Conservation (phyloP, 1,140 invertebrate species). For the Microplitis mediator region DNA sequence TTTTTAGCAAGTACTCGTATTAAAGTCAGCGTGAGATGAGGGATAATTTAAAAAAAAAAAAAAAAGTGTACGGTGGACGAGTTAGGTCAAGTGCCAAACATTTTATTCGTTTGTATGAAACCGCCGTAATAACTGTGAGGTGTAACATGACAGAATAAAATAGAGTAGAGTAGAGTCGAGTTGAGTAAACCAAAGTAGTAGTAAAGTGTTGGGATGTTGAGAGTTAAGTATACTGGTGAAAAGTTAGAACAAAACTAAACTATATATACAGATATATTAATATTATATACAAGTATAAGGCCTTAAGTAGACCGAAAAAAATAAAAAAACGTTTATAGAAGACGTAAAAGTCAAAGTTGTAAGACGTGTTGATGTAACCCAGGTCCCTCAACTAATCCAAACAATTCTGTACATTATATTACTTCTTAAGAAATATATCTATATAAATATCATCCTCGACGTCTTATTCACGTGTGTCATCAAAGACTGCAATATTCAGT, state of each 20-base stretch:
- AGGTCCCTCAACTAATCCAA: no score
- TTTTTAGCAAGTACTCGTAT: no score
- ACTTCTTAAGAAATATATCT: conserved; percentile 41
- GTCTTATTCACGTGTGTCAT: conserved; percentile 44
- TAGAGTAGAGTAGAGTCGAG: background rate
- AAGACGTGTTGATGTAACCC: no score
- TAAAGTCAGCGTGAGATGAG: no score
- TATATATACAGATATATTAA: background rate
- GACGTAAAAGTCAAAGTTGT: no score
- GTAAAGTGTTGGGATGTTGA: background rate
- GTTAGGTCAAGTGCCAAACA: conserved; percentile 1
- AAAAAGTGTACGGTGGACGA: background rate
- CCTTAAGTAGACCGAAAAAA: background rate
- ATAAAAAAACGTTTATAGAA: background rate
- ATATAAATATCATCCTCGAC: conserved; percentile 23
- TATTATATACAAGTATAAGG: background rate
- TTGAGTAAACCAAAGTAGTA: background rate
- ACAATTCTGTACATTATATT: conserved; percentile 25
- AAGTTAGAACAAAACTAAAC: background rate
- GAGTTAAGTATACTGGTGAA: background rate
- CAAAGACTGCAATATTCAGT: conserved; percentile 46
- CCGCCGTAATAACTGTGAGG: background rate
- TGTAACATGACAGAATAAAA: background rate
- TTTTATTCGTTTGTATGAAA: background rate
- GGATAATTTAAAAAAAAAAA: background rate